phyloP scores from a whole-genome alignment of 2,113 vertebrate species.

The Phylloscopus trochiloides region DNA sequence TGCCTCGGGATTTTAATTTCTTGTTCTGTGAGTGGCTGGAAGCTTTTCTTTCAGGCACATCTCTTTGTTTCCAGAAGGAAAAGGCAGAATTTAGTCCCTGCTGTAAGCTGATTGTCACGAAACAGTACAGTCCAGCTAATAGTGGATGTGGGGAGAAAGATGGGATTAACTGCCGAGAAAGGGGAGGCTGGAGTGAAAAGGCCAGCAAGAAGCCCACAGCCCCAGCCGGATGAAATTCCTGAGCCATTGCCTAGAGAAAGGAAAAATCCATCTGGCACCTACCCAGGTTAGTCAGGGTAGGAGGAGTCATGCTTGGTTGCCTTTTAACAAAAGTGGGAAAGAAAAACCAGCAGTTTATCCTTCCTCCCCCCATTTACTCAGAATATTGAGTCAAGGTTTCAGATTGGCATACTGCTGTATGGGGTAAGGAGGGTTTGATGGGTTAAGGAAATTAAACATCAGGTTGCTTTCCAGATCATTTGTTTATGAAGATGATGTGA shows the following conservation, averaged over 20 bases:
- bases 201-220: constrained; percentile 37
- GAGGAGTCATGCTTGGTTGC: constrained; percentile 52
- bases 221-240: constrained; percentile 43
- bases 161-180: constrained; percentile 32
- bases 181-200: constrained; percentile 46
- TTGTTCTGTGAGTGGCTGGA: not conserved
- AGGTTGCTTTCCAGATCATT: constrained; percentile 42
- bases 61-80: constrained; percentile 35
- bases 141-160: constrained; percentile 20
- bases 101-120: constrained; percentile 36
- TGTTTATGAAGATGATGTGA: constrained; percentile 43
- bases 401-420: not conserved
- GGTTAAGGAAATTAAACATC: constrained; percentile 5
- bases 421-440: not conserved
- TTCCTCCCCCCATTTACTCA: not conserved
- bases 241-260: constrained; percentile 49
- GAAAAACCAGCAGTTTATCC: constrained; percentile 39
- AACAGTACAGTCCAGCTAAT: not conserved
- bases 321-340: constrained; percentile 60
- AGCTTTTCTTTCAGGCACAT: constrained; percentile 33
- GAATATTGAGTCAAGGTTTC: constrained; percentile 40
- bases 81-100: constrained; percentile 8
- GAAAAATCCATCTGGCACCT: constrained; percentile 48
- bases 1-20: constrained; percentile 29
- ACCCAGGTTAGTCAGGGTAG: constrained; percentile 40